A percentile compares a stretch with the other conserved stretches of the same genome.
phyloP scores from a whole-genome alignment of 35 echinoderm and acorn worm genomes.

The Lytechinus pictus region DNA sequence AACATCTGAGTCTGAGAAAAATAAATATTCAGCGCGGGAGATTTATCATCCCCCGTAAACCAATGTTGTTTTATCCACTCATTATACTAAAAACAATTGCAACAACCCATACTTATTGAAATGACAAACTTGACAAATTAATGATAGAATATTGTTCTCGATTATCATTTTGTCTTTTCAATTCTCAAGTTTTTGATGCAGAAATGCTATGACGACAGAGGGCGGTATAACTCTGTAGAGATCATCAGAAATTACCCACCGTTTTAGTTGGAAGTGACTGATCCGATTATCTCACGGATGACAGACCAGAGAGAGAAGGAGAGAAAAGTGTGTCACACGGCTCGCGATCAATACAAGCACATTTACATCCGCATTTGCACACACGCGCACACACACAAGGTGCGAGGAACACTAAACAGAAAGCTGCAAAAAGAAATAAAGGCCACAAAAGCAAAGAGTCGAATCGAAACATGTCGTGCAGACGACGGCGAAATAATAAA shows the following conservation, averaged over 20 bases:
- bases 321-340: background rate
- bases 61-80: too few species aligned
- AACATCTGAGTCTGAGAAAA: too few species aligned
- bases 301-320: background rate
- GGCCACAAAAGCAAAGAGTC: background rate
- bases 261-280: background rate
- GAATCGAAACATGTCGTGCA: background rate
- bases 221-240: background rate
- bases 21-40: too few species aligned
- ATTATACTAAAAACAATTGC: too few species aligned
- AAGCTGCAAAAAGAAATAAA: background rate
- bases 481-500: background rate
- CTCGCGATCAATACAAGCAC: background rate
- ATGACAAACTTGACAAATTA: too few species aligned
- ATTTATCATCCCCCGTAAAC: too few species aligned
- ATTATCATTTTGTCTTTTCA: too few species aligned
- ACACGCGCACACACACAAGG: background rate
- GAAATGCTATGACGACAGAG: background rate
- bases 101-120: too few species aligned
- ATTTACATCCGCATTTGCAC: background rate
- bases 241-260: background rate
- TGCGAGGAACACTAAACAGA: background rate
- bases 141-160: too few species aligned
- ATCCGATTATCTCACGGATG: background rate
- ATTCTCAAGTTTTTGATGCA: too few species aligned